A percentile compares a stretch with the other conserved stretches of the same genome.
phyloP scores from a whole-genome alignment of 2,113 vertebrate genomes.

The Neotoma lepida region DNA sequence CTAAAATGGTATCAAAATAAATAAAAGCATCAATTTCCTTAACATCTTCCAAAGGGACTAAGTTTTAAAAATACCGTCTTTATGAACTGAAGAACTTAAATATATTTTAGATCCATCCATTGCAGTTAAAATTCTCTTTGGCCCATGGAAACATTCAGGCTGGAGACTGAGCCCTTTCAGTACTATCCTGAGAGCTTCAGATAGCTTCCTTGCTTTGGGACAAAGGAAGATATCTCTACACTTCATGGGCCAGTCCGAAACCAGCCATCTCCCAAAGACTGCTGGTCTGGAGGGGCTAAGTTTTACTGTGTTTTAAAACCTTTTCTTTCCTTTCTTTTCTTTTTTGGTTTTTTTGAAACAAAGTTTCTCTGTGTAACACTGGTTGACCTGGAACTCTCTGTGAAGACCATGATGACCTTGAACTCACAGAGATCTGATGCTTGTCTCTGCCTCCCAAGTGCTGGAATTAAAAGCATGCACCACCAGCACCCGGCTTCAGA shows the following conservation, averaged over 20 bases:
- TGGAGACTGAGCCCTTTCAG: slow-evolving; percentile 1
- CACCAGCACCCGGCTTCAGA: neutral
- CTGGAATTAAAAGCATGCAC: neutral
- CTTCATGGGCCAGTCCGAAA: neutral
- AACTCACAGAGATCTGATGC: neutral
- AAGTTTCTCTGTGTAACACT: neutral
- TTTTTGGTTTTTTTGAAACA: neutral
- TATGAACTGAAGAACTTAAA: slow-evolving; percentile 34
- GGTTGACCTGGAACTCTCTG: neutral
- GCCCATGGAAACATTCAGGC: neutral
- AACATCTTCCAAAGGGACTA: neutral
- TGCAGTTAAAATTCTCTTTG: neutral
- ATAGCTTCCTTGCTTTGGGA: slow-evolving; percentile 21
- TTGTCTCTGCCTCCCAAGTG: neutral
- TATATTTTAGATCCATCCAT: slow-evolving; percentile 37
- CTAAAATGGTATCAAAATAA: slow-evolving; percentile 38
- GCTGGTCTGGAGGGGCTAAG: neutral
- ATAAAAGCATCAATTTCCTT: neutral
- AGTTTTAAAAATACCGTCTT: neutral
- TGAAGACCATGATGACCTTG: neutral
- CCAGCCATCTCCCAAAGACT: neutral
- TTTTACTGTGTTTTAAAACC: neutral
- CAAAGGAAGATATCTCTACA: neutral
- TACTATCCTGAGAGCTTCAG: neutral
- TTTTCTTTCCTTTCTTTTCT: neutral